These are phyloP conservation scores for Holacanthella duospinosa DNA, from an alignment of 2,888 invertebrate genomes.

Conservation along the genomic window DNA sequence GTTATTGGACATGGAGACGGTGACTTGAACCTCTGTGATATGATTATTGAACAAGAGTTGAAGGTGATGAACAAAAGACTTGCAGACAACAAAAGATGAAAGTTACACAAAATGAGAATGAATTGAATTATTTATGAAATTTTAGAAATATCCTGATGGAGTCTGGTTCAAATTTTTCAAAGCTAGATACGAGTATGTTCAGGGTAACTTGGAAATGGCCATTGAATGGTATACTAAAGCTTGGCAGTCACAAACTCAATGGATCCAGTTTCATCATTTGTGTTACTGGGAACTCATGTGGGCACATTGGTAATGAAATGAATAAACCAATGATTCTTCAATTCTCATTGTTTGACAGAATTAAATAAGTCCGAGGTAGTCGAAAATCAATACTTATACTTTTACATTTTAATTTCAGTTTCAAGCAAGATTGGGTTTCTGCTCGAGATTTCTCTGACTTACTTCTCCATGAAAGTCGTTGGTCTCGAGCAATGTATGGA, in stretches of 20 bases:
- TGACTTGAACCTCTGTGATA: conserved; percentile 63
- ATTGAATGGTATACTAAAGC: conserved; percentile 67
- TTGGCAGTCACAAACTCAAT: conserved; percentile 67
- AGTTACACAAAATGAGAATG: background rate
- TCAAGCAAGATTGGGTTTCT: conserved; percentile 64
- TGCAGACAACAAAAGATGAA: too few species aligned
- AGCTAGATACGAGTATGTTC: conserved; percentile 71
- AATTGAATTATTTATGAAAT: conserved; percentile 8
- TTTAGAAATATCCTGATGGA: conserved; percentile 62
- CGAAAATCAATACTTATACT: background rate
- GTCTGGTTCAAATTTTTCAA: conserved; percentile 87
- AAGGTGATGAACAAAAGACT: too few species aligned
- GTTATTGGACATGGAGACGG: conserved; percentile 71
- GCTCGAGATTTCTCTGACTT: conserved; percentile 61
- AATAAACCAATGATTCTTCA: background rate
- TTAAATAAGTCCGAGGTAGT: too few species aligned
- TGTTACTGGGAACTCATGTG: conserved; percentile 89
- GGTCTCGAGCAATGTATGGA: conserved; percentile 85
- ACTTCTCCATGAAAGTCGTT: conserved; percentile 66
- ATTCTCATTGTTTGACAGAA: too few species aligned
- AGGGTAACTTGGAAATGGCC: conserved; percentile 61
- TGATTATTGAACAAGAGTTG: conserved; percentile 63
- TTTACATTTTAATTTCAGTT: conserved; percentile 47
- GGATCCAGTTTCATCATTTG: conserved; percentile 56
- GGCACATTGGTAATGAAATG: conserved; percentile 59